Evolutionary conservation across 2,113 vertebrate species (phyloP), one percentile per base, ranked within the genome.

Genomic region (Ifrita kowaldi): DNA sequence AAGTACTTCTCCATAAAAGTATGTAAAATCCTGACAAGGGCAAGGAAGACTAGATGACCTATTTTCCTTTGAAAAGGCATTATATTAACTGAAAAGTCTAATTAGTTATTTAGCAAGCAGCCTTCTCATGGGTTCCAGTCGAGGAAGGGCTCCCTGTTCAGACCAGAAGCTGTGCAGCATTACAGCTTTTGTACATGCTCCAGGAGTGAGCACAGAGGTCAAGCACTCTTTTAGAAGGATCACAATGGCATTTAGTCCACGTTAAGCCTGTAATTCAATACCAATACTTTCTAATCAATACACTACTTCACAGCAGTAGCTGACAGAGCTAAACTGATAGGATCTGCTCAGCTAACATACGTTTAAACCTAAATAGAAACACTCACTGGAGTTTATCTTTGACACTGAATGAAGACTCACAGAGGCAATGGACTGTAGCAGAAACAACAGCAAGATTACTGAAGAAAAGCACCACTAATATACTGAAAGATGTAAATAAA

Each of bases 241-340:
- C 93, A 87, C 90, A 91, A 93, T 12, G 4, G 90, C 87, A 93
- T 96, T 96, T 96, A 96, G 92, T 89, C 84, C 62, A 80, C 4
- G 27, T 85, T 93, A 87, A 95, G 86, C 57, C 89, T 96, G 76
- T 91, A 94, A 95, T 93, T 95, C 94, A 96, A 94, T 94, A 88
- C 76, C 84, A 67, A 89, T 87, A 88, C 90, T 94, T 96, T 84
- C 73, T 69, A 96, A 95, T 91, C 90, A 89, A 94, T 91, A 94
- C 63, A 59, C 59, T 60, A 74, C 53, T 92, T 69, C 50, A 67
- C 71, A 94, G 85, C 23, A 4, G 78, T 90, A 81, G 83, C 80
- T 85, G 93, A 94, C 71, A 94, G 71, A 83, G 68, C 91, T 91
- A 68, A 91, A 77, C 63, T 73, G 82, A 95, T 75, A 87, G 60